Evolutionary conservation across 2,888 invertebrate species (phyloP), one percentile per base, ranked within the genome.

Genomic region (Agrochola macilenta): DNA sequence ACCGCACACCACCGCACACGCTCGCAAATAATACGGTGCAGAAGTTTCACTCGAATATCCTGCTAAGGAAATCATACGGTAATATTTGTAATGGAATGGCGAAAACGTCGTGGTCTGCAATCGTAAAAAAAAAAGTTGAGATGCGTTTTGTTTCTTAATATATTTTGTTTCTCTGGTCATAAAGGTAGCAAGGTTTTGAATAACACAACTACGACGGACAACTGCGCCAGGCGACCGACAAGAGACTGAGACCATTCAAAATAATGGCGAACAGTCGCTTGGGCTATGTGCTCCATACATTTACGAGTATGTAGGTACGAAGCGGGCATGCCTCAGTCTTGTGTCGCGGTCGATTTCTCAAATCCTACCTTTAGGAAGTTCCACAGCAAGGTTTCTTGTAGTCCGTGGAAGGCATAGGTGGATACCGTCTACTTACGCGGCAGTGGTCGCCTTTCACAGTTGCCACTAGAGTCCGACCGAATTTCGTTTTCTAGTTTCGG

Each of bases 21-120:
- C 35, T 58, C 7, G 20, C 54, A 26, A 43, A 43, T 63, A 66
- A 26, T 46, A 57, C 17, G 20, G n/a, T 43, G 26, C 43, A 61
- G 26, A 39, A 61, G 26, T 9, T 54, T 63, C 63, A 64, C 49
- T 71, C 46, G 20, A 58, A 54, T 65, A 65, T 23, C 43, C 11
- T 14, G 46, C 65, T 60, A 58, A 54, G 80, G 2, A 52, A 79
- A 81, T 65, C 58, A 54, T 46, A 43, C 43, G 54, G 20, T 26
- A 23, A 68, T 39, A 46, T 61, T 61, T 61, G 35, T 61, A 54
- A 35, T 26, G 60, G 23, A 49, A 52, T 54, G 20, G 11, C 1
- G 7, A 58, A 17, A n/a, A 30, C 5, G n/a, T 26, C 23, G 23
- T 60, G 12, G 20, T 39, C 61, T n/a, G 5, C 39, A 58, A 58